phyloP scores from a whole-genome alignment of 1,140 invertebrate species.

The Drosophila lacteicornis region DNA sequence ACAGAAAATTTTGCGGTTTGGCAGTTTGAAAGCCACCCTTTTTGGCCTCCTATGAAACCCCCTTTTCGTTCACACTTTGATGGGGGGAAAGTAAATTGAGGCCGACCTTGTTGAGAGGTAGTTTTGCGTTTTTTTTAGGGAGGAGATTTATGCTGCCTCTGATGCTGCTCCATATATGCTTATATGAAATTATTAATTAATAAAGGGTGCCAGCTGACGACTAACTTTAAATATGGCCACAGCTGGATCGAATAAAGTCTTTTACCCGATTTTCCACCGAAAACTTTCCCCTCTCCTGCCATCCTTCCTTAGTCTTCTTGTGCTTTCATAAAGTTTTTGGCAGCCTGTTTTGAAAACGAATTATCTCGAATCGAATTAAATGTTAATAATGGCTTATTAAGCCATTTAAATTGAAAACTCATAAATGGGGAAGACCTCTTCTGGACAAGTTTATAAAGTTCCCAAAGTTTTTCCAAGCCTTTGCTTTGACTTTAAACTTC shows the following conservation, averaged over 20 bases:
- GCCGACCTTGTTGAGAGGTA: slow-evolving; percentile 26
- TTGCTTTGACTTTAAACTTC: slow-evolving; percentile 36
- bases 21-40: slow-evolving; percentile 20
- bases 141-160: not conserved
- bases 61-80: slow-evolving; percentile 16
- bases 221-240: slow-evolving; percentile 19
- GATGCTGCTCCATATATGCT: not conserved
- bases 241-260: slow-evolving; percentile 15
- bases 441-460: slow-evolving; percentile 22
- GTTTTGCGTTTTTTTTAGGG: slow-evolving; percentile 11
- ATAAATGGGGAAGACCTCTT: slow-evolving; percentile 3
- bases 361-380: slow-evolving; percentile 12
- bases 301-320: not conserved
- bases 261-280: slow-evolving; percentile 15
- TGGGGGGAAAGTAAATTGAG: slow-evolving; percentile 17
- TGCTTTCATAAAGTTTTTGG: slow-evolving; percentile 18
- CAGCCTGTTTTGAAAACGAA: slow-evolving; percentile 5
- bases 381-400: slow-evolving; percentile 17
- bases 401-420: slow-evolving; percentile 16
- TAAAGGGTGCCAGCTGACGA: not conserved
- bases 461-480: slow-evolving; percentile 12
- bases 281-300: slow-evolving; percentile 7
- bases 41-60: not conserved
- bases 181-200: not conserved
- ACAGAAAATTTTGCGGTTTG: slow-evolving; percentile 25